These are phyloP conservation scores for Acleris literana DNA, from an alignment of 2,888 invertebrate genomes.

Conservation along the genomic window DNA sequence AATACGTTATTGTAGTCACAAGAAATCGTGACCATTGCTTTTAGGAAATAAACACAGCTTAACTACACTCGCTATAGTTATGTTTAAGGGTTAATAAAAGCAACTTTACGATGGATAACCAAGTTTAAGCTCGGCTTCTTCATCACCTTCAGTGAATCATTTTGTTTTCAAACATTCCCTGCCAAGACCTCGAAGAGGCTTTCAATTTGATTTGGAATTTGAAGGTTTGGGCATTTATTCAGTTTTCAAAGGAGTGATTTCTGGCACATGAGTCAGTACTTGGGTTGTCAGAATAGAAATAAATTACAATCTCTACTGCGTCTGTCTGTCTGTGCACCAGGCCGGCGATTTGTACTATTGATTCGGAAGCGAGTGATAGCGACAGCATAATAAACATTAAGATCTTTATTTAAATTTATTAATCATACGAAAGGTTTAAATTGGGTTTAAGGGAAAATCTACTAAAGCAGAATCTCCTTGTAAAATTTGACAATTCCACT, in stretches of 20 bases:
- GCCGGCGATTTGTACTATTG: constrained; percentile 70
- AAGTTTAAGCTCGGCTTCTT: no score
- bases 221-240: background rate
- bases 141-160: no score
- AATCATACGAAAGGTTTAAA: background rate
- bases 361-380: constrained; percentile 64
- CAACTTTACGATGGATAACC: no score
- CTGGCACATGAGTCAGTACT: constrained; percentile 8
- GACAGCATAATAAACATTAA: constrained; percentile 48
- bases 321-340: constrained; percentile 61
- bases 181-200: no score
- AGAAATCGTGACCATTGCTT: no score
- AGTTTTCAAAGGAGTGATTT: background rate
- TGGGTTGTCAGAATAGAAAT: constrained; percentile 64
- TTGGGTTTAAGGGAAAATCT: background rate
- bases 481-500: no score
- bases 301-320: constrained; percentile 64
- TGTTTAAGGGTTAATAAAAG: no score
- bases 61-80: no score
- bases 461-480: background rate
- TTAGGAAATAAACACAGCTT: no score
- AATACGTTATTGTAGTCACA: no score
- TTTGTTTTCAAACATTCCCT: no score
- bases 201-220: no score
- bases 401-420: background rate